These are phyloP conservation scores for Catharus minimus DNA, from an alignment of 2,113 vertebrate species.

Conservation along the genomic window DNA sequence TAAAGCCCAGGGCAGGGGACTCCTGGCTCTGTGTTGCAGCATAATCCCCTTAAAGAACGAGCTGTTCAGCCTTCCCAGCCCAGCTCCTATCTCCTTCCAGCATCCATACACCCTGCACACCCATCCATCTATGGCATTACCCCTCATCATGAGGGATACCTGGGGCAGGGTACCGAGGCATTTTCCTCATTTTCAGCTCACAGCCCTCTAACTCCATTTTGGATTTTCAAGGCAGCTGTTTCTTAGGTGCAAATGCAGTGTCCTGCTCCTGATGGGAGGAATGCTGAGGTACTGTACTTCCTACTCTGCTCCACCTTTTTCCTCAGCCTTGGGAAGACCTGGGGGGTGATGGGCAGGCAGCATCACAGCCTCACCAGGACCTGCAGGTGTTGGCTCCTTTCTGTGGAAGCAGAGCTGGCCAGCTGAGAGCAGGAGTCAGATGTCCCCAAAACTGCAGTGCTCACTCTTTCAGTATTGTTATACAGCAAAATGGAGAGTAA, in stretches of 20 bases:
- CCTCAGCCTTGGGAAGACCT: not conserved
- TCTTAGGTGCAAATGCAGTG: accelerated
- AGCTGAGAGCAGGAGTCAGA: not conserved
- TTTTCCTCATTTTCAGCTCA: not conserved
- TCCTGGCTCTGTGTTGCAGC: not conserved
- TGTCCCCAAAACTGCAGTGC: not conserved
- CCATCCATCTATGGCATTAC: not conserved
- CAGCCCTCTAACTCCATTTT: not conserved
- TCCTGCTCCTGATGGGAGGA: not conserved
- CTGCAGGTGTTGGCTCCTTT: not conserved
- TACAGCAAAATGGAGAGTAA: constrained; percentile 46
- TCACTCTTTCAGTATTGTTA: constrained; percentile 22
- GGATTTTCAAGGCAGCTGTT: not conserved
- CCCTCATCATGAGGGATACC: accelerated
- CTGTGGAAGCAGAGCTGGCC: not conserved
- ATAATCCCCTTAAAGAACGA: accelerated
- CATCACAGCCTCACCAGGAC: not conserved
- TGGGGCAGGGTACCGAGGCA: accelerated
- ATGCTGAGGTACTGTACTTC: not conserved
- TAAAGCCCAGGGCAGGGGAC: accelerated
- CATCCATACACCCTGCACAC: not conserved
- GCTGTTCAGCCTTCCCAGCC: not conserved
- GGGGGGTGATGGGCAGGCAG: not conserved
- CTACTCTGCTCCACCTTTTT: not conserved
- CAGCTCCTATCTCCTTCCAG: not conserved